Base-by-base conservation (phyloP, 2,797 vertebrate genomes). In the Petrocephalus schoutedeni region DNA sequence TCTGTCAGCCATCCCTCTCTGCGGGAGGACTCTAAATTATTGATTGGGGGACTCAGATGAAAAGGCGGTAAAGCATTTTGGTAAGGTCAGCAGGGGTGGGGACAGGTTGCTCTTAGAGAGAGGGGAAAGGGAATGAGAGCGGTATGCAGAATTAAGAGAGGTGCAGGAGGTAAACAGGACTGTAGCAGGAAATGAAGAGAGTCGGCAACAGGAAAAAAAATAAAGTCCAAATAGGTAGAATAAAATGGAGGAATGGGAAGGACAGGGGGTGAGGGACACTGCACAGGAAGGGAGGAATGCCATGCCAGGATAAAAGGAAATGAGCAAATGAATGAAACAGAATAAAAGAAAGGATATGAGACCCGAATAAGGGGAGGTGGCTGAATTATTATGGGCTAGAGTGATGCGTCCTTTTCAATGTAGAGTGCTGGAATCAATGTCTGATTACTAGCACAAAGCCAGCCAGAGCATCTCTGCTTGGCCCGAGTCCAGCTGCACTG, bases 1-100 rank as follows among this genome's bases (percentile, higher is more conserved):
- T 77, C 32, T 67, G 88, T 88, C 87, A 54, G 45, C 32, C 53
- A 32, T 58, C 87, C 58, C 3, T 88, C 84, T 45, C 83, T 64
- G n/a, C 49, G 87, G 87, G 28, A 77, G 23, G 90, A 89, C 89
- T 57, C 90, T 89, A 90, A 91, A 90, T 91, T 86, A 92, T 89
- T 91, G 77, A 45, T 89, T 86, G 87, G 90, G 89, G 89, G 90
- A 89, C 88, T 89, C 86, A 67, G 91, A 87, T 87, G 0, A 74
- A 83, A 58, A 89, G 23, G 36, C 54, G 87, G 88, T 86, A 88
- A 71, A 88, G 41, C 49, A 36, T 36, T 85, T 58, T 14, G 54
- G 84, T 51, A 10, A 53, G 54, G 54, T 77, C 71, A 49, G 71
- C 45, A 32, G 32, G n/a, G 54, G 12, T 36, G 23, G 10, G 16